phyloP scores from a whole-genome alignment of 1,140 invertebrate genomes.

The Drosophila ambigua region DNA sequence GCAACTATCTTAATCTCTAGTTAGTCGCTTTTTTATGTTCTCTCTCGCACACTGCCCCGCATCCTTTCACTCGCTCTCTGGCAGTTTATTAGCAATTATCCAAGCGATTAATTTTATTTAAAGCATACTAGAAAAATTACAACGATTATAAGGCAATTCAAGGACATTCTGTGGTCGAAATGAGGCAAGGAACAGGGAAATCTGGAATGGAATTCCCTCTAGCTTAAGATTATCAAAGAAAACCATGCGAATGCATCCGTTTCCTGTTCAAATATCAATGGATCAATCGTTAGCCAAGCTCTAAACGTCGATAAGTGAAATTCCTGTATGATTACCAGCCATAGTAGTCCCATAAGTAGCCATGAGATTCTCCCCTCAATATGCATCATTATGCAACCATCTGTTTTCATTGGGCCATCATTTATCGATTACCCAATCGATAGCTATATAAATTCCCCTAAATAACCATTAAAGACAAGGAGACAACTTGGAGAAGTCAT shows the following conservation, averaged over 20 bases:
- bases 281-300: no score
- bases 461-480: conserved; percentile 46
- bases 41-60: background rate
- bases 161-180: background rate
- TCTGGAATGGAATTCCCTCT: no score
- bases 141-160: background rate
- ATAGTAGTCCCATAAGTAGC: background rate
- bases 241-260: no score
- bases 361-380: conserved; percentile 16
- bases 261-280: no score
- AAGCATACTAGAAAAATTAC: conserved; percentile 15
- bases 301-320: background rate
- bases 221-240: no score
- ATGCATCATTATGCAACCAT: conserved; percentile 11
- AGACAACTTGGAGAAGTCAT: conserved; percentile 43
- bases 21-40: conserved; percentile 51
- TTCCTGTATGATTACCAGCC: background rate
- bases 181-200: background rate
- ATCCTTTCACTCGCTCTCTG: background rate
- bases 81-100: conserved; percentile 69
- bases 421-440: conserved; percentile 48
- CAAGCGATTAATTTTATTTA: conserved; percentile 66
- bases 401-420: conserved; percentile 19
- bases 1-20: conserved; percentile 55
- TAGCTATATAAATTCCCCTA: conserved; percentile 45